Evolutionary conservation across 2,888 invertebrate genomes (phyloP).

Genomic region (Chrysodeixis includens): DNA sequence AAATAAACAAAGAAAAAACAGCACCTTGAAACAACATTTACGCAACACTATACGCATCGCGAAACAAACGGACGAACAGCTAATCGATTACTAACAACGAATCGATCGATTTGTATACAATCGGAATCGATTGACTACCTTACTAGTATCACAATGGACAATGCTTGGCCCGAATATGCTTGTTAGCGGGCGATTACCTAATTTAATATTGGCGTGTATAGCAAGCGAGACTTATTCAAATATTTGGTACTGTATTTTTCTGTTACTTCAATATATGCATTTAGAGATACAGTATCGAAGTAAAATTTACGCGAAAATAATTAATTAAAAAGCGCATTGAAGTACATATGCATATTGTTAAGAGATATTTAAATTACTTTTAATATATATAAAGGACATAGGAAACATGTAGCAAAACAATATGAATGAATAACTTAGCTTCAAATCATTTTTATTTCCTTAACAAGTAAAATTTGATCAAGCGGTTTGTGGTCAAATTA

Average conservation of each 20-base stretch:
- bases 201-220: constrained; percentile 20
- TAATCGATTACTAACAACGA: constrained; percentile 38
- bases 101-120: constrained; percentile 30
- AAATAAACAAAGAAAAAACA: constrained; percentile 9
- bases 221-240: neutral
- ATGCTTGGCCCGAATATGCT: constrained; percentile 43
- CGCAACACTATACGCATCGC: constrained; percentile 49
- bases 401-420: no score
- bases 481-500: no score
- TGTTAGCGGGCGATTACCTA: constrained; percentile 27
- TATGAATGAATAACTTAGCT: no score
- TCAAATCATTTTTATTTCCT: no score
- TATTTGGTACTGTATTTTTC: neutral
- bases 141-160: constrained; percentile 54
- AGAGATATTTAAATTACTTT: no score
- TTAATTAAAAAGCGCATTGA: no score
- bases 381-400: no score
- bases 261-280: no score
- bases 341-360: no score
- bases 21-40: constrained; percentile 44
- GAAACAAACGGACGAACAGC: constrained; percentile 23
- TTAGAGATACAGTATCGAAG: no score
- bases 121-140: constrained; percentile 47
- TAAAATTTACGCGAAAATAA: no score
- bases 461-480: neutral